phyloP scores from a whole-genome alignment of 1,140 invertebrate species.

The Microplitis demolitor region DNA sequence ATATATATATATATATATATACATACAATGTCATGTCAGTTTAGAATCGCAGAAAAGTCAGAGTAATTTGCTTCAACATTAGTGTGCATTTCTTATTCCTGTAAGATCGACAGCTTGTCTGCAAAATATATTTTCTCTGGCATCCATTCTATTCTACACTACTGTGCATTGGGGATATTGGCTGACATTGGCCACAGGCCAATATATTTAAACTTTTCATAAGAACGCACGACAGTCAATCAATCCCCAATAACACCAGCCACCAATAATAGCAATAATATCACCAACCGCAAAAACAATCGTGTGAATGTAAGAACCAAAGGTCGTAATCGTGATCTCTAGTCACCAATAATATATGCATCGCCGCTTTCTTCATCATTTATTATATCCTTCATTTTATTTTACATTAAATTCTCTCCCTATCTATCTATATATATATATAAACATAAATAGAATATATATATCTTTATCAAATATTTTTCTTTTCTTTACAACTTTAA shows the following conservation, averaged over 20 bases:
- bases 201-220: background rate
- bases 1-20: background rate
- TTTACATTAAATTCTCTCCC: background rate
- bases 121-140: background rate
- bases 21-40: background rate
- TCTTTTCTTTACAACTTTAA: background rate
- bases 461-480: background rate
- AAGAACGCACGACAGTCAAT: background rate
- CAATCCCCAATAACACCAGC: background rate
- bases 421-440: too few species aligned
- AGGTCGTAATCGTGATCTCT: constrained; percentile 1
- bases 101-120: background rate
- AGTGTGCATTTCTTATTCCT: background rate
- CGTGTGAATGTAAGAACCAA: background rate
- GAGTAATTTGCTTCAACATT: background rate
- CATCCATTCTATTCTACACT: background rate
- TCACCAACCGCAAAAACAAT: background rate
- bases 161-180: background rate
- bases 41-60: background rate
- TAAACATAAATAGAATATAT: background rate
- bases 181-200: background rate
- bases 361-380: too few species aligned
- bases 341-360: background rate
- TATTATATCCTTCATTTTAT: background rate
- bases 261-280: too few species aligned